Evolutionary conservation across 2,888 invertebrate genomes (phyloP).

Genomic region (Limenitis arthemis): DNA sequence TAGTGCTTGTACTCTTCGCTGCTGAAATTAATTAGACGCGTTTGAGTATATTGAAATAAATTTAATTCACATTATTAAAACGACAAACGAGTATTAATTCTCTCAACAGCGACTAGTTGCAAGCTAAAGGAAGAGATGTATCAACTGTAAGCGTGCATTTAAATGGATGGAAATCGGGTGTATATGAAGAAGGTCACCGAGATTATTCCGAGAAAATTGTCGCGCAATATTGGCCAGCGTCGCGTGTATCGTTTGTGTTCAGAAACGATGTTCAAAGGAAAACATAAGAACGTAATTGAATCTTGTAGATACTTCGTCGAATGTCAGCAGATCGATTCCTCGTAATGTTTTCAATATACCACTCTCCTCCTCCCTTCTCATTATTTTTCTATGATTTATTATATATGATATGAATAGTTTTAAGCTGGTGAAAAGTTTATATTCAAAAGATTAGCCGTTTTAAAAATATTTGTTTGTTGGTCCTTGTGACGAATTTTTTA

Average conservation of each 20-base stretch:
- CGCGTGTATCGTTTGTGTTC: slow-evolving; percentile 38
- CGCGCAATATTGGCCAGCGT: background rate
- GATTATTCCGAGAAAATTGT: slow-evolving; percentile 3
- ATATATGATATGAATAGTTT: no score
- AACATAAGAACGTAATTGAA: slow-evolving; percentile 18
- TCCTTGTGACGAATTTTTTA: no score
- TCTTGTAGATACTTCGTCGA: slow-evolving; percentile 5
- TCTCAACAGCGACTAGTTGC: slow-evolving; percentile 67
- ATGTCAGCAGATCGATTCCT: slow-evolving; percentile 13
- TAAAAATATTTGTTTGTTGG: no score
- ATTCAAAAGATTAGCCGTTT: no score
- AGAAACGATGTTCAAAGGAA: slow-evolving; percentile 52
- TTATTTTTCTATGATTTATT: no score
- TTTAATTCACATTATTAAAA: slow-evolving; percentile 17
- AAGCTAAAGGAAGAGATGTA: slow-evolving; percentile 34
- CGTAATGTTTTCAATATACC: slow-evolving; percentile 18
- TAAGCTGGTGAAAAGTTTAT: no score
- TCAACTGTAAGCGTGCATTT: background rate
- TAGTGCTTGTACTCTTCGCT: slow-evolving; percentile 71
- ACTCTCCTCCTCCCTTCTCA: no score
- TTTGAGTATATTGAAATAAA: slow-evolving; percentile 25
- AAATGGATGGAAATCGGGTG: slow-evolving; percentile 41
- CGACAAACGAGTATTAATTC: slow-evolving; percentile 42
- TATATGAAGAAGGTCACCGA: slow-evolving; percentile 31
- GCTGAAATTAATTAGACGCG: slow-evolving; percentile 63